A percentile compares a stretch with the other conserved stretches of the same genome.
Evolutionary conservation across 2,113 vertebrate species (phyloP).

Genomic region (Cephalopterus ornatus): DNA sequence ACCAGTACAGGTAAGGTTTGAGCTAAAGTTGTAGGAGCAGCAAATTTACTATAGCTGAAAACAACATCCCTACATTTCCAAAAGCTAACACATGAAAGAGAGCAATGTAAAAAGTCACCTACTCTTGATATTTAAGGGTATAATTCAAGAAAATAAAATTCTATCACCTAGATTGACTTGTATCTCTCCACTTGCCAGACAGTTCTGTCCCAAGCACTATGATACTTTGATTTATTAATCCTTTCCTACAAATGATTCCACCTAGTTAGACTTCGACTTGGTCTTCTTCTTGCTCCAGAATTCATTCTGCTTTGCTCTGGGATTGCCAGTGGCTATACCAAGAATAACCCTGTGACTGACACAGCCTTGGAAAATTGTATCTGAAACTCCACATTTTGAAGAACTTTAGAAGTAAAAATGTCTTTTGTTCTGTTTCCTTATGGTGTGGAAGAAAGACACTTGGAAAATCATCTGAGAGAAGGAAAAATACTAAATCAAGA

Average conservation of each 20-base stretch:
- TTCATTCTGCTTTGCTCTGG: not conserved
- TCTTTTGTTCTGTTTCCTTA: not conserved
- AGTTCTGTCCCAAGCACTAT: not conserved
- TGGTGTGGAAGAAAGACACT: not conserved
- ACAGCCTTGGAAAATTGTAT: not conserved
- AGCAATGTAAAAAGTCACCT: not conserved
- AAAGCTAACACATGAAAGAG: not conserved
- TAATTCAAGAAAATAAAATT: not conserved
- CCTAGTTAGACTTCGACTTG: not conserved
- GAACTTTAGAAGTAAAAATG: not conserved
- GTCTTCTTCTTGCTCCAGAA: not conserved
- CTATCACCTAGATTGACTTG: not conserved
- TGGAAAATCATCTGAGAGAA: not conserved
- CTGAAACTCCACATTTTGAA: not conserved
- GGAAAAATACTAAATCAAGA: not conserved
- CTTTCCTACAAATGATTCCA: not conserved
- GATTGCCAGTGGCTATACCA: not conserved
- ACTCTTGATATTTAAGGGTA: not conserved
- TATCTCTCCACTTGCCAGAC: not conserved
- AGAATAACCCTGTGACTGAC: conserved; percentile 2
- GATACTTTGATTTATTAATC: not conserved
- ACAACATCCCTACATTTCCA: not conserved
- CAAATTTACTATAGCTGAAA: not conserved
- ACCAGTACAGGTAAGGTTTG: not conserved
- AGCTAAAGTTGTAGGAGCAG: not conserved